Base-by-base conservation (phyloP, 2,113 vertebrate genomes). In the Esox niger region DNA sequence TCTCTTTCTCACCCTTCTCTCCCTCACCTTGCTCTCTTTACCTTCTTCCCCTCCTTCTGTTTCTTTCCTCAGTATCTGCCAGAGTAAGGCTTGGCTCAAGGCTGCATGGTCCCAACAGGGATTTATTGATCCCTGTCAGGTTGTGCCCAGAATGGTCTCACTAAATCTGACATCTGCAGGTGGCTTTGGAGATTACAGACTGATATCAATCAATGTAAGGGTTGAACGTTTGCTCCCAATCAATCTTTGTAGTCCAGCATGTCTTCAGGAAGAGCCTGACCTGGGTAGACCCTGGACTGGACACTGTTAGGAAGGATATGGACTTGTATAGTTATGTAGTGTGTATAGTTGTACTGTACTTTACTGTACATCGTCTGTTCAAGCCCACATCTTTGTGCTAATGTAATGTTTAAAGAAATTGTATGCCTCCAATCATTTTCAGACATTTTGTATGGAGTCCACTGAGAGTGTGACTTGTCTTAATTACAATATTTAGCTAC, bases 101-200 rank as follows among this genome's bases (percentile, higher is more conserved):
- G 56, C 25, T 58, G 56, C 56, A 10, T 29, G 31, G 59, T 21
- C 31, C 59, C 59, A 61, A 61, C 30, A 9, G 30, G 49, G 21
- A 66, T 23, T 20, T 55, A 35, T 66, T 26, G 64, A 35, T 35
- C 52, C 64, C 11, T 15, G 26, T 33, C 57, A 58, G 54, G 26
- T 20, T 29, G 5, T 13, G 43, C n/a, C 60, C 30, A 38, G 47
- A n/a, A 47, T 26, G 46, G 25, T 3, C 33, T 38, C 46, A 43
- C 21, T 29, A 66, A 66, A 55, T 66, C 49, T 32, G 35, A 20
- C 29, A 6, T 56, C 29, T 35, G 27, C 27, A 55, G 64, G 27
- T 59, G 57, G 57, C 57, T 59, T 31, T 59, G 57, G 17, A 59
- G 57, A 59, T 59, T 59, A 59, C 26, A 30, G 29, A 29, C 57